Evolutionary conservation across 2,888 invertebrate genomes (phyloP).

Genomic region (Ophion ellenae): DNA sequence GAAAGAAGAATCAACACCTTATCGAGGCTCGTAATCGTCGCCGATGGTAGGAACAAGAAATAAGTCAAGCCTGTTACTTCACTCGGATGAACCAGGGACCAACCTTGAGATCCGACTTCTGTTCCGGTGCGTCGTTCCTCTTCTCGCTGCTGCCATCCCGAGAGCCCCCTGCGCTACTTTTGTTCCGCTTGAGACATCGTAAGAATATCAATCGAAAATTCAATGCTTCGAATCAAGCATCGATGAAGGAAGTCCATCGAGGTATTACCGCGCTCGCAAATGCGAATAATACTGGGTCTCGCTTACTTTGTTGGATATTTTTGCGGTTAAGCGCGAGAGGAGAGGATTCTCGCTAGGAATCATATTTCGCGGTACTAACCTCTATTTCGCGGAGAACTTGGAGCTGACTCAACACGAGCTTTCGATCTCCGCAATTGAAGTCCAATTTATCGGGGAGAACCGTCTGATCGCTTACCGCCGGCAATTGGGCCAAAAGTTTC

Average conservation of each 20-base stretch:
- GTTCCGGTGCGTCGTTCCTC: not conserved
- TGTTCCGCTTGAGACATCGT: not conserved
- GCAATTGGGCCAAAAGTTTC: conserved; percentile 88
- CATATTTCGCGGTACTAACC: conserved; percentile 65
- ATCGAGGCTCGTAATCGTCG: not conserved
- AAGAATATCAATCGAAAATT: not conserved
- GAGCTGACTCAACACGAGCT: conserved; percentile 77
- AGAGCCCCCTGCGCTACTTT: not conserved
- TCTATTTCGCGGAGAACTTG: conserved; percentile 82
- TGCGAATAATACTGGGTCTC: not conserved
- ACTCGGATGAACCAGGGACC: not conserved
- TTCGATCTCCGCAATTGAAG: conserved; percentile 75
- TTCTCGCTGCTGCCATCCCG: not conserved
- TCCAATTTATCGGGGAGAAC: conserved; percentile 74
- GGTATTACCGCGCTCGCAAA: not conserved
- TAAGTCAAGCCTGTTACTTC: not conserved
- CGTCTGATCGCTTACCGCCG: conserved; percentile 75
- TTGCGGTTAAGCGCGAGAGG: not conserved
- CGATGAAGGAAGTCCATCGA: not conserved
- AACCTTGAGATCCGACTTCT: conserved; percentile 3
- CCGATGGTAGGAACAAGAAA: too few species aligned
- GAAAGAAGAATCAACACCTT: not conserved
- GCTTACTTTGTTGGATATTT: not conserved
- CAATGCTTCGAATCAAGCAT: not conserved
- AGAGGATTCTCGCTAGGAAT: not conserved